Evolutionary conservation across 2,113 vertebrate species (phyloP).

Genomic region (Rhea americana): DNA sequence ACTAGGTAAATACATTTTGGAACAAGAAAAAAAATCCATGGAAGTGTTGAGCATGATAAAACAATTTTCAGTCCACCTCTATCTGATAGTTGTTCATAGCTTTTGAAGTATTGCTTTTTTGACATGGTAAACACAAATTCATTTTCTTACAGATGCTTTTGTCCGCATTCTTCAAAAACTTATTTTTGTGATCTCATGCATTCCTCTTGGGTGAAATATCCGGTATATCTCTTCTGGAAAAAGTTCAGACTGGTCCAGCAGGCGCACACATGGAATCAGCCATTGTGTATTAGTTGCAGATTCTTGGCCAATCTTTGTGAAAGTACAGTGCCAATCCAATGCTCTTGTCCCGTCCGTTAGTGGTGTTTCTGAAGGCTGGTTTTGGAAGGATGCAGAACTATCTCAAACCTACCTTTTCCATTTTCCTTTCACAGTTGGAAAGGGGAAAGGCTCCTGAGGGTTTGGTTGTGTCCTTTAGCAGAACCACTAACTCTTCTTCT

Average conservation of each 20-base stretch:
- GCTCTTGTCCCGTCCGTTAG: not conserved
- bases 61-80: not conserved
- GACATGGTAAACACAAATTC: not conserved
- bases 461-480: not conserved
- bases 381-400: not conserved
- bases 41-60: constrained; percentile 4
- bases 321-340: not conserved
- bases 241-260: not conserved
- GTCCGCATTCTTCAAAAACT: not conserved
- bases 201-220: not conserved
- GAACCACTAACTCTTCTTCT: not conserved
- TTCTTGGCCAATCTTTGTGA: not conserved
- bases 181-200: not conserved
- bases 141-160: not conserved
- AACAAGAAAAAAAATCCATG: constrained; percentile 28
- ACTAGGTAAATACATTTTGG: constrained; percentile 22
- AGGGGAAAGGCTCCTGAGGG: not conserved
- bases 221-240: not conserved
- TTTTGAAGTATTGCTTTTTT: constrained; percentile 40
- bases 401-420: not conserved
- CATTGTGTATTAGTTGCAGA: not conserved
- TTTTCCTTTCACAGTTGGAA: not conserved
- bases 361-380: not conserved
- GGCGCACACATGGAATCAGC: not conserved
- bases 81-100: not conserved